These are phyloP conservation scores for Heliangelus exortis DNA, from an alignment of 2,797 vertebrate genomes.

Conservation along the genomic window DNA sequence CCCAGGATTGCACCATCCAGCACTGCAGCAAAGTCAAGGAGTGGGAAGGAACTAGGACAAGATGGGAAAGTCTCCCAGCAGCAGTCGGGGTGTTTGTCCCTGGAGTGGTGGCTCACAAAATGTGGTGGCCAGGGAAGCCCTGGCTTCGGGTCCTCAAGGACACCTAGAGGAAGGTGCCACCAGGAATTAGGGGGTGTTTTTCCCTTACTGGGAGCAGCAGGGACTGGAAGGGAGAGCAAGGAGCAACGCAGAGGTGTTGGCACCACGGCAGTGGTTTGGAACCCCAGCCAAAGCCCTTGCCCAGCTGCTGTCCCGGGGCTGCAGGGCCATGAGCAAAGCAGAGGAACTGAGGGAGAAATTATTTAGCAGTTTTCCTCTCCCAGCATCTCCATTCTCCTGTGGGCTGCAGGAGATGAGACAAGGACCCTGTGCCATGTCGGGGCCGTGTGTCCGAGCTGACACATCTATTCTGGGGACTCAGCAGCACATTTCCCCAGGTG, in stretches of 20 bases:
- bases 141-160: fast-evolving
- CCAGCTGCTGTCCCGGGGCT: fast-evolving
- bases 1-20: not conserved
- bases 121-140: not conserved
- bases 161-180: not conserved
- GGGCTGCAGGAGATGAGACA: not conserved
- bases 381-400: not conserved
- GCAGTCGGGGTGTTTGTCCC: not conserved
- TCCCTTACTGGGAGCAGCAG: not conserved
- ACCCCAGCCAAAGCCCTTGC: not conserved
- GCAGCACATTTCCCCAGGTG: fast-evolving
- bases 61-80: not conserved
- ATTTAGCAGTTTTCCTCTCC: not conserved
- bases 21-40: not conserved
- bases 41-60: not conserved
- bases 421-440: not conserved
- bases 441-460: fast-evolving
- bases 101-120: fast-evolving
- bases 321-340: not conserved
- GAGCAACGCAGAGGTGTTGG: not conserved
- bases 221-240: not conserved
- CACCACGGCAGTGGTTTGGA: fast-evolving
- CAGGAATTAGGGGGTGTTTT: not conserved
- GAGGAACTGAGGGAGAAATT: not conserved
- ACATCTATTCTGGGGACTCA: not conserved